Conservation (phyloP, 2,888 invertebrate genomes). For the Selenia dentaria region DNA sequence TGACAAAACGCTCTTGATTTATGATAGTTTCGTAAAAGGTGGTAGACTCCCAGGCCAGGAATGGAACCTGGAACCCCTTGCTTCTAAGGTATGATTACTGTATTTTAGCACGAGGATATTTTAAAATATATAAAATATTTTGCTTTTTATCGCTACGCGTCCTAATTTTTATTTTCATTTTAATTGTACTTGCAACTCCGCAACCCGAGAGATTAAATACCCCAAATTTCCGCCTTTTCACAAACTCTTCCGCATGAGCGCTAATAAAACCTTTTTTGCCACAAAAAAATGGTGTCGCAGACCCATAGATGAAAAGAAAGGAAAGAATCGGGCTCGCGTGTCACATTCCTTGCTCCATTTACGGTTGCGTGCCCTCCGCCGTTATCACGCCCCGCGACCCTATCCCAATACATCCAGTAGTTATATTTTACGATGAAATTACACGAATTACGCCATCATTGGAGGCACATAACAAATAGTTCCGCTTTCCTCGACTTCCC, state of each 20-base stretch:
- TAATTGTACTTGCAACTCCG: background rate
- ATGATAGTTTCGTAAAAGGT: no score
- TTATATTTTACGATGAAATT: slow-evolving; percentile 65
- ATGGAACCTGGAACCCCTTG: no score
- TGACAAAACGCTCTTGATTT: no score
- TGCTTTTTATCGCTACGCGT: no score
- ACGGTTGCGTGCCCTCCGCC: slow-evolving; percentile 45
- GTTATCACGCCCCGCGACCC: slow-evolving; percentile 62
- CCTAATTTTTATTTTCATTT: background rate
- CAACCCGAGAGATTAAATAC: no score
- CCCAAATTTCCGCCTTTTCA: background rate
- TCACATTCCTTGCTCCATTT: slow-evolving; percentile 40
- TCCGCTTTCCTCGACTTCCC: slow-evolving; percentile 26
- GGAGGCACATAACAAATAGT: slow-evolving; percentile 39
- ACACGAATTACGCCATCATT: slow-evolving; percentile 59
- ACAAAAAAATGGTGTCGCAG: slow-evolving; percentile 23
- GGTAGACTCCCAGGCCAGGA: no score
- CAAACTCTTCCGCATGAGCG: slow-evolving; percentile 1
- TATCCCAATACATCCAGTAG: slow-evolving; percentile 48
- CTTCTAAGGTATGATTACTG: no score
- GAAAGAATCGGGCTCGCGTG: slow-evolving; percentile 34
- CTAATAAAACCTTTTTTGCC: slow-evolving; percentile 18
- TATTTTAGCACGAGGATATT: no score
- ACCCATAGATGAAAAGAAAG: slow-evolving; percentile 28
- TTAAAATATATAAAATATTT: no score